Conservation (phyloP, 1,140 invertebrate species). For the Leucophenga varia region DNA sequence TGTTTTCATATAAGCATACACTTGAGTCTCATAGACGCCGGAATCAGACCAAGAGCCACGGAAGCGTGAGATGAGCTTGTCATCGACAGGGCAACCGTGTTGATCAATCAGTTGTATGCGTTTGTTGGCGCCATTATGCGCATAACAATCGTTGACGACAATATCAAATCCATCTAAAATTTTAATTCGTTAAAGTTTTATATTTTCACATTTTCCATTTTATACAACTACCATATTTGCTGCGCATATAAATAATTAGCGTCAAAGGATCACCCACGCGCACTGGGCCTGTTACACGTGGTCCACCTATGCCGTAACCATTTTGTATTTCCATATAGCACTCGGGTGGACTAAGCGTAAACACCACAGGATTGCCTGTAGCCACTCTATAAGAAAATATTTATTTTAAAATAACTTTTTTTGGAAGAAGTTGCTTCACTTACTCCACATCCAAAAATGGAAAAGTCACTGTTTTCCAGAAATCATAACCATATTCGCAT, state of each 20-base stretch:
- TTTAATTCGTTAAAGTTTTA: not conserved
- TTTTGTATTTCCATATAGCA: constrained; percentile 94
- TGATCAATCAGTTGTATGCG: constrained; percentile 90
- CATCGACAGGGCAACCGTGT: constrained; percentile 91
- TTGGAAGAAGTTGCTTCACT: constrained; percentile 57
- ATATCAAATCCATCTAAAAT: constrained; percentile 93
- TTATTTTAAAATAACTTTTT: not conserved
- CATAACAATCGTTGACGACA: constrained; percentile 93
- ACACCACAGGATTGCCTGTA: constrained; percentile 91
- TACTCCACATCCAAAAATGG: constrained; percentile 93
- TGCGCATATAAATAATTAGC: constrained; percentile 90
- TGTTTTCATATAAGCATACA: constrained; percentile 94
- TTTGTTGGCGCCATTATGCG: constrained; percentile 91
- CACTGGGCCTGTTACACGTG: constrained; percentile 82
- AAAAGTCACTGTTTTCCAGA: constrained; percentile 95
- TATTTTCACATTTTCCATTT: no score
- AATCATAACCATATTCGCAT: constrained; percentile 94
- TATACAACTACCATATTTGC: constrained; percentile 75
- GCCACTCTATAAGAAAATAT: constrained; percentile 68
- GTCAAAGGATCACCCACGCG: constrained; percentile 89
- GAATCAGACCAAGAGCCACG: constrained; percentile 88
- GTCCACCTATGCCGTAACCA: constrained; percentile 81
- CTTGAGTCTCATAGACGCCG: constrained; percentile 88
- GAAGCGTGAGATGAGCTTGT: constrained; percentile 89
- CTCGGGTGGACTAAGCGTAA: constrained; percentile 87